A percentile compares a stretch with the other conserved stretches of the same genome.
Conservation (phyloP, 2,113 vertebrate genomes). For the Otis tarda region DNA sequence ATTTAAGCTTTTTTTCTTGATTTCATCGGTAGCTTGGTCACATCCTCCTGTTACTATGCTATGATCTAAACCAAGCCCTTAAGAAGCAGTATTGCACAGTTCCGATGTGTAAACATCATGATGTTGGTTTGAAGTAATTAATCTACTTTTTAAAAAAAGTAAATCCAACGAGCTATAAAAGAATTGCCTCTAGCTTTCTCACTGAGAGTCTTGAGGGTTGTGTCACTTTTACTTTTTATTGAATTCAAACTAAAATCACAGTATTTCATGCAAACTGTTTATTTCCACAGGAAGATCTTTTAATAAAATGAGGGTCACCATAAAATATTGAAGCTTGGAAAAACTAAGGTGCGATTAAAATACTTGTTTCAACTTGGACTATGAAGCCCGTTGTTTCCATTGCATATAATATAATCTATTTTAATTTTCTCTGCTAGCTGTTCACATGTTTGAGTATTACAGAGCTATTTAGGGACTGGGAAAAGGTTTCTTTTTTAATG, state of each 20-base stretch:
- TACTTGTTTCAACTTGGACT: not conserved
- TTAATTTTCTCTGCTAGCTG: not conserved
- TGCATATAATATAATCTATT: not conserved
- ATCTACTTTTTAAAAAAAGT: not conserved
- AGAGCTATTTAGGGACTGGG: not conserved
- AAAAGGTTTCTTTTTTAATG: fast-evolving
- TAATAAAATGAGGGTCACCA: not conserved
- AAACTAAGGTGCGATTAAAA: not conserved
- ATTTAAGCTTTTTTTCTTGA: not conserved
- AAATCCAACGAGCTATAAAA: not conserved
- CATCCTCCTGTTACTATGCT: not conserved
- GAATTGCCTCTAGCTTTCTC: not conserved
- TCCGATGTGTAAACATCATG: not conserved
- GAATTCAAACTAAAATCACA: not conserved
- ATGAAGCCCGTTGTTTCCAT: not conserved
- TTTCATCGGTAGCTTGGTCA: not conserved
- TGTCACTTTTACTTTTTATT: not conserved
- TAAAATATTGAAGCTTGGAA: not conserved
- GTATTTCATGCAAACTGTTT: not conserved
- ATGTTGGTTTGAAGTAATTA: not conserved
- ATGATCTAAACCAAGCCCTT: not conserved
- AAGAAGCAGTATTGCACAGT: not conserved
- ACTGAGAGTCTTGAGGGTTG: not conserved
- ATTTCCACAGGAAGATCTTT: not conserved
- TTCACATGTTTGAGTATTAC: not conserved